These are phyloP conservation scores for Malthinus flaveolus DNA, from an alignment of 2,888 invertebrate species.

Conservation along the genomic window DNA sequence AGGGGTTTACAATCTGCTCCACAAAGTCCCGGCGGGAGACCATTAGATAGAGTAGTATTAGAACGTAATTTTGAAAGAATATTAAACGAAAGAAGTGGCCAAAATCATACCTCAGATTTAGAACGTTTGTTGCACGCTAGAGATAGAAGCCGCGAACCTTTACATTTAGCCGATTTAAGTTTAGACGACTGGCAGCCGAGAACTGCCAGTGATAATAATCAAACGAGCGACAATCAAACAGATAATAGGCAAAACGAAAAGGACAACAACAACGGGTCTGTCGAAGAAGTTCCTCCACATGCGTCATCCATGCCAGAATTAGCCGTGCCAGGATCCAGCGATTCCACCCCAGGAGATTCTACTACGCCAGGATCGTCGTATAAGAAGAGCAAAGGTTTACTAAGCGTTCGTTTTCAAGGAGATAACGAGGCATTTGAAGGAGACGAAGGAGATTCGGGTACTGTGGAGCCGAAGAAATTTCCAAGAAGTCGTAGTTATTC, in stretches of 20 bases:
- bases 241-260: conserved; percentile 40
- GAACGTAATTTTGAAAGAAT: conserved; percentile 70
- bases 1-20: conserved; percentile 35
- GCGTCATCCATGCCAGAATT: conserved; percentile 69
- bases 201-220: conserved; percentile 41
- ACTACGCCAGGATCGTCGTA: conserved; percentile 52
- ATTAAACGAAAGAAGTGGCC: conserved; percentile 56
- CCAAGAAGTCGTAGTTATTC: conserved; percentile 61
- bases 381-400: conserved; percentile 49
- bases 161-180: conserved; percentile 62
- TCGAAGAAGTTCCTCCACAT: conserved; percentile 47
- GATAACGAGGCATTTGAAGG: conserved; percentile 56
- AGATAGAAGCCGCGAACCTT: conserved; percentile 63
- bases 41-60: conserved; percentile 69
- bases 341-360: conserved; percentile 37
- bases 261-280: conserved; percentile 40
- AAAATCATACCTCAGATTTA: conserved; percentile 49
- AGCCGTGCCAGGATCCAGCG: conserved; percentile 48
- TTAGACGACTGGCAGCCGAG: conserved; percentile 61
- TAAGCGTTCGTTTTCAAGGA: conserved; percentile 61
- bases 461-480: conserved; percentile 48
- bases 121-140: conserved; percentile 59
- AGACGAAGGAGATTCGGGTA: conserved; percentile 50
- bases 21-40: conserved; percentile 51
- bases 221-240: conserved; percentile 44